Conservation (phyloP, 2,113 vertebrate species). For the Hippocampus barbouri region DNA sequence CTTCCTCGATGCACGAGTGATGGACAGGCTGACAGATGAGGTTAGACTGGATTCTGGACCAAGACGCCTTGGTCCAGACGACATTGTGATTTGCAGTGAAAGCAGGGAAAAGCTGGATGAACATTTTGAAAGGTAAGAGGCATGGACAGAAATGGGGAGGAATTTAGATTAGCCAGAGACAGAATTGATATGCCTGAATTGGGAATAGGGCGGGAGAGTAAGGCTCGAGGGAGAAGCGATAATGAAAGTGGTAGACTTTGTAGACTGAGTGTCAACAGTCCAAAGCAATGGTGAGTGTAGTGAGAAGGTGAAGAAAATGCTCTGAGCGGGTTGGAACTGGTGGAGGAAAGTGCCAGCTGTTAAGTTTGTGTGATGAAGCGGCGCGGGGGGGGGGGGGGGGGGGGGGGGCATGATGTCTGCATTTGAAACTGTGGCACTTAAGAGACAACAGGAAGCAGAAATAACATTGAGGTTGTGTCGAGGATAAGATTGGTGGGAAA, state of each 20-base stretch:
- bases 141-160: neutral
- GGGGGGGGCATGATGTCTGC: neutral
- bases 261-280: neutral
- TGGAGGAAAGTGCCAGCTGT: no score
- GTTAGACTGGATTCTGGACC: no score
- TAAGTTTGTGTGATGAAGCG: neutral
- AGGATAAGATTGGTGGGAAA: neutral
- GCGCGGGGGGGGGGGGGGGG: no score
- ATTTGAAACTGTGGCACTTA: neutral
- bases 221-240: neutral
- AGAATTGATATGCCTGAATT: neutral
- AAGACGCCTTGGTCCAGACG: no score
- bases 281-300: neutral
- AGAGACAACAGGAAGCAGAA: no score
- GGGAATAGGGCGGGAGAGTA: neutral
- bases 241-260: neutral
- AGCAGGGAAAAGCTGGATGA: neutral
- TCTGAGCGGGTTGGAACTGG: no score
- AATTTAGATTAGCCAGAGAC: neutral
- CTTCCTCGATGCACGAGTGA: neutral
- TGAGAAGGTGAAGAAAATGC: neutral
- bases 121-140: neutral
- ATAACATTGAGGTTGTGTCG: neutral
- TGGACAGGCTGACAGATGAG: no score
- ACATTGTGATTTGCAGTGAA: neutral